Base-by-base conservation (phyloP, 2,888 invertebrate genomes). In the Tortrix viridana region DNA sequence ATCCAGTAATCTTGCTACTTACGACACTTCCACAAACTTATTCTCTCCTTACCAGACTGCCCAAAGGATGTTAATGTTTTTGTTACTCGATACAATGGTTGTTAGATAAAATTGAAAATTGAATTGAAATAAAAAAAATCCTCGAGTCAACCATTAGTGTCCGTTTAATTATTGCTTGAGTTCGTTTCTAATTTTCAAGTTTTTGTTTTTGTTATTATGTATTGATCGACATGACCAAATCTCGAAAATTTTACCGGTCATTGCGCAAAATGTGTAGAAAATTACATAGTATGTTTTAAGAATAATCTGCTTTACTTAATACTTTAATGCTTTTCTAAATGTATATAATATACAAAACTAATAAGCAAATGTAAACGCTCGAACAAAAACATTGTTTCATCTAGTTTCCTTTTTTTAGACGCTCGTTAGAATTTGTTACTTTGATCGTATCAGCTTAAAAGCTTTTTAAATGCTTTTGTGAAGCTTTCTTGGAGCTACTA, bases 381-480 rank as follows among this genome's bases (percentile, higher is more conserved):
- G 32, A 19, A 37, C 37, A 19, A 19, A 37, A 50, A 50, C 32
- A 1, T 26, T 26, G 18, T 49, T 32, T 26, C 32, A 9, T 16
- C 52, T 32, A 19, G 6, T 46, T 44, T 41, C 7, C 48, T 47
- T 19, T 44, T 23, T 53, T 54, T 56, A 23, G 18, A 58, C 41
- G 57, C 38, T 49, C 16, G 20, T 23, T 63, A 38, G 26, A 63
- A 50, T 63, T 70, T 65, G 71, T 74, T 67, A 62, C 59, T 61
- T 68, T 71, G 77, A 75, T 77, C 63, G 53, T 74, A 79, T 79
- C 77, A 69, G 63, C 46, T 69, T 67, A 74, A 76, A 75, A 70
- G 73, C 72, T 76, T 78, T 76, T 69, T 72, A 73, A 74, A 67
- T 69, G 67, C 61, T 66, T 73, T 69, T 65, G 66, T 69, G 38